These are phyloP conservation scores for Smittia sp. DNA, from an alignment of 2,888 invertebrate genomes.

Conservation along the genomic window DNA sequence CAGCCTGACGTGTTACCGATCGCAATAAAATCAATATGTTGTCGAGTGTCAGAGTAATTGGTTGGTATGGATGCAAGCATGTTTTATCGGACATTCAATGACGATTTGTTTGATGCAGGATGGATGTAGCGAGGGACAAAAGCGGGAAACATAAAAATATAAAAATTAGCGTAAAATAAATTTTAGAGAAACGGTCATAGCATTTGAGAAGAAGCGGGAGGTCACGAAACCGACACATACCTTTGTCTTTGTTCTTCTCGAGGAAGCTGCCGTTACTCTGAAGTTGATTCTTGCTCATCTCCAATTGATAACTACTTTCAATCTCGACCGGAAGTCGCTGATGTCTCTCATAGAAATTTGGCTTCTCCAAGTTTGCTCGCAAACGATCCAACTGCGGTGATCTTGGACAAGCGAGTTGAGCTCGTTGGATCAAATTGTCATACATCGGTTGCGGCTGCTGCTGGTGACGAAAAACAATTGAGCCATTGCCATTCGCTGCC, in stretches of 20 bases:
- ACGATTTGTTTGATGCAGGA: conserved; percentile 22
- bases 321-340: conserved; percentile 22
- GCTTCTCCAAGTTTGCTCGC: conserved; percentile 31
- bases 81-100: conserved; percentile 7
- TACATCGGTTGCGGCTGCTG: conserved; percentile 9
- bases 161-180: conserved; percentile 10
- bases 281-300: neutral
- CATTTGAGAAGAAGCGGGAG: neutral
- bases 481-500: conserved; percentile 10
- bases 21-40: conserved; percentile 36
- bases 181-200: neutral
- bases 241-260: conserved; percentile 11
- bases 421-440: conserved; percentile 20
- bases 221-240: neutral
- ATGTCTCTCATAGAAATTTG: conserved; percentile 39
- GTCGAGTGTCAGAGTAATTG: neutral
- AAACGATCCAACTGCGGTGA: conserved; percentile 37
- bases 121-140: conserved; percentile 19
- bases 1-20: conserved; percentile 53
- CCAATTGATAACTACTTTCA: neutral
- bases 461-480: conserved; percentile 1
- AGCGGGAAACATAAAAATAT: conserved; percentile 10
- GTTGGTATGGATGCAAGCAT: neutral
- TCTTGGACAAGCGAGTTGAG: conserved; percentile 29
- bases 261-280: neutral